A percentile compares a stretch with the other conserved stretches of the same genome.
These are phyloP conservation scores for Hemiprocne comata DNA, from an alignment of 2,113 vertebrate genomes.

Conservation along the genomic window DNA sequence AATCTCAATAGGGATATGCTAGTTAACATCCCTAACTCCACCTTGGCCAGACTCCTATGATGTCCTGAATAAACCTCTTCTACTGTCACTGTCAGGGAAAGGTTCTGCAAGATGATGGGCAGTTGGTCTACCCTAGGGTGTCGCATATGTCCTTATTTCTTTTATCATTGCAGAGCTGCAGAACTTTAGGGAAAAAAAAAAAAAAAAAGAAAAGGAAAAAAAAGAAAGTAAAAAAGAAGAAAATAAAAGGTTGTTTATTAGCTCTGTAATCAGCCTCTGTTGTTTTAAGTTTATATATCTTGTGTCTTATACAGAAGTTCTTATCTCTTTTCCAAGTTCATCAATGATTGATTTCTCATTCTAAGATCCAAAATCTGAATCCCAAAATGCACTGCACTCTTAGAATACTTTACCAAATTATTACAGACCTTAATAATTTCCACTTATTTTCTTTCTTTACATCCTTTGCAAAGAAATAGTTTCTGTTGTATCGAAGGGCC, in stretches of 20 bases:
- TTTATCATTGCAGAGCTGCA: background rate
- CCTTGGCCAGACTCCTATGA: background rate
- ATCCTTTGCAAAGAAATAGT: background rate
- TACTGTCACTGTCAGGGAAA: background rate
- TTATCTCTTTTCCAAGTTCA: background rate
- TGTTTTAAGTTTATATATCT: background rate
- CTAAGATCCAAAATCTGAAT: background rate
- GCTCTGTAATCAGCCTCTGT: background rate
- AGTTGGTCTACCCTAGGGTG: background rate
- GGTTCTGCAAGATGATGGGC: too few species aligned
- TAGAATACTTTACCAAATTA: too few species aligned
- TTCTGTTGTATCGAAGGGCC: background rate
- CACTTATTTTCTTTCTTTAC: background rate
- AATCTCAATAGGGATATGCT: background rate
- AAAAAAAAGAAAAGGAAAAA: too few species aligned
- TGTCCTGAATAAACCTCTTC: background rate
- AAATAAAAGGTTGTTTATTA: background rate
- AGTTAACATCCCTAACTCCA: background rate
- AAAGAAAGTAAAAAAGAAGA: too few species aligned
- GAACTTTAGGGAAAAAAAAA: background rate
- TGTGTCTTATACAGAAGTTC: background rate
- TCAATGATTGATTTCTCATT: background rate
- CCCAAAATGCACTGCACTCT: background rate
- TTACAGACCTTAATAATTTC: background rate
- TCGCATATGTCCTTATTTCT: background rate